These are phyloP conservation scores for Crypturellus undulatus DNA, from an alignment of 2,113 vertebrate species.

Conservation along the genomic window DNA sequence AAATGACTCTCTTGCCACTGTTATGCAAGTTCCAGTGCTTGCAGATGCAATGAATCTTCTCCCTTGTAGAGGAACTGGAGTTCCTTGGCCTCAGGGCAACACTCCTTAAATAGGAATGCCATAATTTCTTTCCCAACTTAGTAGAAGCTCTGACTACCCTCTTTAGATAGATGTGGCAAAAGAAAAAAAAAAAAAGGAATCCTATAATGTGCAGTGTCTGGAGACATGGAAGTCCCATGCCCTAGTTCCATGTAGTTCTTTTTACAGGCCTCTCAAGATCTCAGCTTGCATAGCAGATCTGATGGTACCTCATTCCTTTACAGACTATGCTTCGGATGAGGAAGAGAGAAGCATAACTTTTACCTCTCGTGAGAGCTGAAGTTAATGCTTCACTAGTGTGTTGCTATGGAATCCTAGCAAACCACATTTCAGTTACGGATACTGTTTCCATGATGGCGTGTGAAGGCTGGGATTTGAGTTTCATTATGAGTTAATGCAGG, in stretches of 20 bases:
- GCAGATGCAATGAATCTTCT: background rate
- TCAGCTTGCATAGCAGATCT: background rate
- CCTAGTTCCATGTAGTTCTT: background rate
- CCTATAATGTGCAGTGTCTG: background rate
- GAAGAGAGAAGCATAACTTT: background rate
- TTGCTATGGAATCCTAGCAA: background rate
- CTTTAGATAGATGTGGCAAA: background rate
- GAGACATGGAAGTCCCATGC: background rate
- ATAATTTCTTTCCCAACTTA: background rate
- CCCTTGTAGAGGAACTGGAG: background rate
- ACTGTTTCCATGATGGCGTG: background rate
- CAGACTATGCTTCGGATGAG: background rate
- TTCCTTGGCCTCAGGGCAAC: background rate
- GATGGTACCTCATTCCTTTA: background rate
- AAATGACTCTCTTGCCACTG: background rate
- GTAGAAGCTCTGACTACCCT: background rate
- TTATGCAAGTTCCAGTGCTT: background rate
- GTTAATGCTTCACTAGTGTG: background rate
- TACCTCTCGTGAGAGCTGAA: background rate
- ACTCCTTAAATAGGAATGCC: background rate
- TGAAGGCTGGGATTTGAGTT: background rate
- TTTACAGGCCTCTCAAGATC: background rate
- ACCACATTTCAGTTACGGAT: background rate
- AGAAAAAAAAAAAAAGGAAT: background rate
- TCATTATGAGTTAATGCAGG: background rate